phyloP scores from a whole-genome alignment of 2,113 vertebrate species.

The Leiothrix lutea region DNA sequence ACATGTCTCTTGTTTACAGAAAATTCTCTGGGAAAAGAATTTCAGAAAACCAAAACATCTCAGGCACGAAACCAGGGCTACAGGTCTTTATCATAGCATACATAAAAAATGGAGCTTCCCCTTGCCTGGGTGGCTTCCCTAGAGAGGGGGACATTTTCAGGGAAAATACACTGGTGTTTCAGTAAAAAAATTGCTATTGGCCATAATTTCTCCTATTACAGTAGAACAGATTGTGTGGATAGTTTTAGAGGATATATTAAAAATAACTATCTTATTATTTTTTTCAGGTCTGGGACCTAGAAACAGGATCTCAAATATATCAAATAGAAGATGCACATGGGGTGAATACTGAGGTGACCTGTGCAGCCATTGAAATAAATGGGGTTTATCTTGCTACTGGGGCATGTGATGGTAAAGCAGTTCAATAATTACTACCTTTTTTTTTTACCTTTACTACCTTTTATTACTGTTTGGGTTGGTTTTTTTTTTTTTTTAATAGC shows the following conservation, averaged over 20 bases:
- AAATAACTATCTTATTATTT: neutral
- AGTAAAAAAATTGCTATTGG: neutral
- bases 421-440: neutral
- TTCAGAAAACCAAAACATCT: too few species aligned
- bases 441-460: neutral
- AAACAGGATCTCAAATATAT: slow-evolving; percentile 72
- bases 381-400: slow-evolving; percentile 72
- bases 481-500: neutral
- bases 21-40: too few species aligned
- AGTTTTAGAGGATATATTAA: neutral
- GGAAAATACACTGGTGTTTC: neutral
- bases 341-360: slow-evolving; percentile 63
- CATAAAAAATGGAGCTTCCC: neutral
- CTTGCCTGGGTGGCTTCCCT: neutral
- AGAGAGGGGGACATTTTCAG: neutral
- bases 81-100: neutral
- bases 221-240: neutral
- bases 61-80: too few species aligned
- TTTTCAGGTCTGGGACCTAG: slow-evolving; percentile 75
- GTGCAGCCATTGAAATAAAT: slow-evolving; percentile 60
- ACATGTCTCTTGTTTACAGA: too few species aligned
- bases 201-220: neutral
- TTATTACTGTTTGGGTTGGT: neutral
- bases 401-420: slow-evolving; percentile 69
- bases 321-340: slow-evolving; percentile 72